Evolutionary conservation across 2,113 vertebrate genomes (phyloP).

Genomic region (Phaethon lepturus): DNA sequence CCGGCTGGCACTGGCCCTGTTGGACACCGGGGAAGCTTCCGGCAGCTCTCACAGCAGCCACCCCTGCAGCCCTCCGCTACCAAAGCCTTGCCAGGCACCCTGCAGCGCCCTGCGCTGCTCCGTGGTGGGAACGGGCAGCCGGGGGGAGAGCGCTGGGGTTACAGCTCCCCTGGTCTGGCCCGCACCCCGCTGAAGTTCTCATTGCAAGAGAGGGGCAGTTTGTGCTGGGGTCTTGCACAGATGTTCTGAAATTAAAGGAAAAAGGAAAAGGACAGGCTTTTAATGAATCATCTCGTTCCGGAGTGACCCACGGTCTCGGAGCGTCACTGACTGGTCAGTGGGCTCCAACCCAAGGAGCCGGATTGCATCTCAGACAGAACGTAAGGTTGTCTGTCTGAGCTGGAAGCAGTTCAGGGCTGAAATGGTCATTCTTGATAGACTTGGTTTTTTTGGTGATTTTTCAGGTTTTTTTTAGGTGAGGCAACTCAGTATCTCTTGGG

Average conservation of each 20-base stretch:
- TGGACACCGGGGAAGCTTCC: too few species aligned
- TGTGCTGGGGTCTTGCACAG: neutral
- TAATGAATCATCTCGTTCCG: neutral
- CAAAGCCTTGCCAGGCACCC: too few species aligned
- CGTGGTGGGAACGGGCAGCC: fast-evolving
- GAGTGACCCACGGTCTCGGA: neutral
- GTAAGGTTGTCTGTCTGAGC: neutral
- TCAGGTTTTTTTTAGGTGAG: neutral
- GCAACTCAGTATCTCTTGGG: neutral
- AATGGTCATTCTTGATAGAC: neutral
- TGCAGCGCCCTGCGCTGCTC: neutral
- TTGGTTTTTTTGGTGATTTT: neutral
- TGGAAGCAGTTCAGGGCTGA: neutral
- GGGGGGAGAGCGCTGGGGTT: neutral
- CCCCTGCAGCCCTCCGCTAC: too few species aligned
- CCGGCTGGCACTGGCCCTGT: too few species aligned
- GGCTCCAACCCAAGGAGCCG: neutral
- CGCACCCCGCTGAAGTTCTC: fast-evolving
- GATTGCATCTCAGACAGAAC: neutral
- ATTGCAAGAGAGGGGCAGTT: neutral
- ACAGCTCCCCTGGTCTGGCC: neutral
- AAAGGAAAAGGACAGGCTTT: neutral
- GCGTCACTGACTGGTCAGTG: neutral
- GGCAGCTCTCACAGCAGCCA: too few species aligned
- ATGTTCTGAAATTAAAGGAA: neutral